phyloP scores from a whole-genome alignment of 2,888 invertebrate species.

The Achlya flavicornis region DNA sequence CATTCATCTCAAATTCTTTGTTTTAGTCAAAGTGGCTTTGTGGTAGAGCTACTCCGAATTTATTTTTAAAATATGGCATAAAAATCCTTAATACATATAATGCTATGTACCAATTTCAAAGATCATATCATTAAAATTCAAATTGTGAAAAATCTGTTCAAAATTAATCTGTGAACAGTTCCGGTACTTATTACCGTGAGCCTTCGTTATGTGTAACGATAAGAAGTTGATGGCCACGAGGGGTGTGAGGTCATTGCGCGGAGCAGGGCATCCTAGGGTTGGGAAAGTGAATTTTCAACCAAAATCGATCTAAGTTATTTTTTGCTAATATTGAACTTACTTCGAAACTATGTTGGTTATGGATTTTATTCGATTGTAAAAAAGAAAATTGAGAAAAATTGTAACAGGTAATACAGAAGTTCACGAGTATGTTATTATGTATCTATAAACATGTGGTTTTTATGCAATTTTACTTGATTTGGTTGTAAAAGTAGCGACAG shows the following conservation, averaged over 20 bases:
- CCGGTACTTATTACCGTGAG: conserved; percentile 51
- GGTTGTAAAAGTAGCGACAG: conserved; percentile 16
- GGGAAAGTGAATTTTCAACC: conserved; percentile 19
- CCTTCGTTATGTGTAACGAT: conserved; percentile 66
- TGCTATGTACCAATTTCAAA: no score
- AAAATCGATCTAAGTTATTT: not conserved
- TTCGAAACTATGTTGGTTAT: not conserved
- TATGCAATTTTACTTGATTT: conserved; percentile 4
- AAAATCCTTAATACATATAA: no score
- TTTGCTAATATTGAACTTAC: not conserved
- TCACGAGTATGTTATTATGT: no score
- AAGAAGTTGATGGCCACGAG: conserved; percentile 67
- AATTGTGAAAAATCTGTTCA: conserved; percentile 12
- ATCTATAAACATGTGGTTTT: not conserved
- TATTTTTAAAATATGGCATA: no score
- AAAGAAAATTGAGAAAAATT: no score
- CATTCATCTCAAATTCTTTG: no score
- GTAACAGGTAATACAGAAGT: no score
- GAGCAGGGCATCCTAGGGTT: conserved; percentile 38
- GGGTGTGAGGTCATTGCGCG: conserved; percentile 45
- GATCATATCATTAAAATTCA: no score
- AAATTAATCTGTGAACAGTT: conserved; percentile 46
- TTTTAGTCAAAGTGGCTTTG: no score
- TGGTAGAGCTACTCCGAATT: no score
- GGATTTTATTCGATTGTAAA: not conserved